Percentiles rank a stretch among this genome's conserved stretches.
These are phyloP conservation scores for Brachystomella parvula DNA, from an alignment of 1,140 invertebrate species.

Conservation along the genomic window DNA sequence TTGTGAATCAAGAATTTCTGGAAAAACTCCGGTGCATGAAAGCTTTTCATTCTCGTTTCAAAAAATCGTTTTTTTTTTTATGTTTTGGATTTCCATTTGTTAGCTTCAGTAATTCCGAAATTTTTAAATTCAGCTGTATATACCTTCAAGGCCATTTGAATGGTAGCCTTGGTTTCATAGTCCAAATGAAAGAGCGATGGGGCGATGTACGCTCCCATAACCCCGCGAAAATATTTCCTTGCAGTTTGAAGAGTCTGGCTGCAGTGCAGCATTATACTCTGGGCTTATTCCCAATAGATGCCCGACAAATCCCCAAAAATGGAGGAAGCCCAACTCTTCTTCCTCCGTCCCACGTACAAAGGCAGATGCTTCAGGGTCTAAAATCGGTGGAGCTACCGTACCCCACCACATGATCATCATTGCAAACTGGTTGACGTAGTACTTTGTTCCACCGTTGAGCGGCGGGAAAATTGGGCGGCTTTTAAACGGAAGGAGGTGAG, in stretches of 20 bases:
- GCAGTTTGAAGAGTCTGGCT: background rate
- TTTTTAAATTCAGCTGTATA: background rate
- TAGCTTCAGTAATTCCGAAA: background rate
- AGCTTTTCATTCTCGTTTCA: background rate
- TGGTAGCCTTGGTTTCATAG: constrained; percentile 2
- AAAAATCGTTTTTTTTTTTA: background rate
- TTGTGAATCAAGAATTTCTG: no score
- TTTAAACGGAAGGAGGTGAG: background rate
- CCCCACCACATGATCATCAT: background rate
- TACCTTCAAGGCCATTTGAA: background rate
- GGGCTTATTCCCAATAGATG: background rate
- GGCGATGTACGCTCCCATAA: background rate
- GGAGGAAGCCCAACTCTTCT: background rate
- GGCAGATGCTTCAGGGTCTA: background rate
- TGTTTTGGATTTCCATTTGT: background rate
- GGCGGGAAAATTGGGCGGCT: background rate
- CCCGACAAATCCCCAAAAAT: background rate
- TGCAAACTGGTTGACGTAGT: constrained; percentile 10
- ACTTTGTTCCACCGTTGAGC: background rate
- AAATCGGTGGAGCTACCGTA: background rate
- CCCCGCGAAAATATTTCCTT: background rate
- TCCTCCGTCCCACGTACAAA: background rate
- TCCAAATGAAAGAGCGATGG: constrained; percentile 7
- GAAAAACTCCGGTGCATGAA: background rate
- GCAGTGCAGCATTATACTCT: constrained; percentile 3